Evolutionary conservation across 2,888 invertebrate genomes (phyloP).

Genomic region (Melipona bicolor): DNA sequence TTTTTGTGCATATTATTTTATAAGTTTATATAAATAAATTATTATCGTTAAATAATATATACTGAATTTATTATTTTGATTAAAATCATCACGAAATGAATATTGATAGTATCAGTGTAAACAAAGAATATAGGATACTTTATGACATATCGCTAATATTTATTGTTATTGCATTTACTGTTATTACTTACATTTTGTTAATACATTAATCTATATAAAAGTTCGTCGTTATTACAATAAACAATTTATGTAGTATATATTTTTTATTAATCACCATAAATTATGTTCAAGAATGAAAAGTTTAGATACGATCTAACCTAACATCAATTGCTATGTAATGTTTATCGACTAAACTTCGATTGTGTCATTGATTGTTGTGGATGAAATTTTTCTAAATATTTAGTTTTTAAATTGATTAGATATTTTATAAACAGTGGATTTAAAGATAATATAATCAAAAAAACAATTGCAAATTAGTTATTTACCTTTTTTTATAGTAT

Average conservation of each 20-base stretch:
- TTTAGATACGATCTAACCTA: constrained; percentile 40
- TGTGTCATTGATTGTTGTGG: constrained; percentile 39
- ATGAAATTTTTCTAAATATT: not conserved
- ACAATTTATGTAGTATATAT: constrained; percentile 15
- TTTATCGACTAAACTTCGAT: constrained; percentile 51
- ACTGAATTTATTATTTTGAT: not conserved
- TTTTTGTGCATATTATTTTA: not conserved
- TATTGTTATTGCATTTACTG: not conserved
- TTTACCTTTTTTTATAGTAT: not conserved
- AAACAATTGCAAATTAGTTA: not conserved
- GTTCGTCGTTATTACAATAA: not conserved
- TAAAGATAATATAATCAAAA: not conserved
- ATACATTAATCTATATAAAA: not conserved
- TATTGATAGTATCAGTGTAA: constrained; percentile 27
- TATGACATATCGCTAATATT: not conserved
- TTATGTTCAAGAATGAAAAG: constrained; percentile 5
- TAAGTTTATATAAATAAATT: constrained; percentile 3
- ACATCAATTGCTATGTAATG: constrained; percentile 34
- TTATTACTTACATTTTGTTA: constrained; percentile 29
- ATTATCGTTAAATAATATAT: not conserved
- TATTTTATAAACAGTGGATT: not conserved
- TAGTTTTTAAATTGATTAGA: not conserved
- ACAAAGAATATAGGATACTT: constrained; percentile 24
- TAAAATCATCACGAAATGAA: constrained; percentile 13
- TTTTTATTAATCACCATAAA: constrained; percentile 26